Base-by-base conservation (phyloP, 2,888 invertebrate genomes). In the Andricus curvator region DNA sequence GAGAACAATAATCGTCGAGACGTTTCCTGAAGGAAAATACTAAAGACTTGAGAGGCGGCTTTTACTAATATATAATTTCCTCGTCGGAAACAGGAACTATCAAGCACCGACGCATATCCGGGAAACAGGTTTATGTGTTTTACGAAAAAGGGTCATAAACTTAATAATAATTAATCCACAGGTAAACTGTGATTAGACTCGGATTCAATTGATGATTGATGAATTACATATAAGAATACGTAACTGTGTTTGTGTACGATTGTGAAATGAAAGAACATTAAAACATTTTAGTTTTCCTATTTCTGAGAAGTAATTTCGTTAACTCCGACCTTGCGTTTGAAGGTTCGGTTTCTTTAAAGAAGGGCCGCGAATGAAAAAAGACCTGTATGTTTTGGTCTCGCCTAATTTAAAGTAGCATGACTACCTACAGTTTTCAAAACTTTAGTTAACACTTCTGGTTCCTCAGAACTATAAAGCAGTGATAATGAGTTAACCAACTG, bases 11-110 rank as follows among this genome's bases (percentile, higher is more conserved):
- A 33, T 74, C 56, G 56, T 20, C 13, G 15, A 62, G 25, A 33
- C 29, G 56, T 74, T 29, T 74, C n/a, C 29, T 33, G 51, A 74
- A 56, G 74, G 48, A 74, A 74, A 74, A 74, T 74, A 51, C 33
- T 67, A 56, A 74, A 74, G 70, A 74, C 51, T 48, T 33, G n/a
- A 56, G 51, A 74, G 33, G 56, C 29, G 29, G 33, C 11, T 51
- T 74, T 74, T 74, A 56, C 37, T 22, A 41, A 25, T 33, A 29
- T 33, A 29, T 74, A 74, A 74, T 74, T 74, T 33, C 51, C 37
- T n/a, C 33, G 20, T 56, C 74, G 74, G 74, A 74, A 51, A 29
- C 41, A 74, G 29, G 51, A 74, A 29, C 29, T 74, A 56, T 56
- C n/a, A 56, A 33, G 33, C 29, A 33, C 56, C 20, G 17, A 74